Base-by-base conservation (phyloP, 2,888 invertebrate genomes). In the Amphimallon solstitiale region DNA sequence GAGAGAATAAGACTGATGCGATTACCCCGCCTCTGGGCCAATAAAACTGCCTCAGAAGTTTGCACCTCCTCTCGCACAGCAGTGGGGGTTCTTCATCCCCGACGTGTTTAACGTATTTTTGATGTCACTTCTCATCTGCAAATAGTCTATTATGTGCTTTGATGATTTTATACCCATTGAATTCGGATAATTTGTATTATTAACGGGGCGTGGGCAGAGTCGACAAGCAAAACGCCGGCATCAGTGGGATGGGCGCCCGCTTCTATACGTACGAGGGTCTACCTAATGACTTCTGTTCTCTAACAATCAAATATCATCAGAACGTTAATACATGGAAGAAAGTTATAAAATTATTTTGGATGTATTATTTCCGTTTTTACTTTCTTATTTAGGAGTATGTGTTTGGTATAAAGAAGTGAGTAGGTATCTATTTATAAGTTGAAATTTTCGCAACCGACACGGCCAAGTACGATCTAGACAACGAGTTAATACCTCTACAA, bases 11-110 rank as follows among this genome's bases (percentile, higher is more conserved):
- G 48, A 56, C 63, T 71, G 70, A 74, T 70, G 67, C 68, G 73
- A 74, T 74, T 74, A 74, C 71, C 67, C 70, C 70, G 70, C 71
- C 71, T 67, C 65, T 66, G 69, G 64, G 66, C 73, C 73, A 72
- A 73, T 72, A 71, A 70, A 66, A 72, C 60, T 17, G 17, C 43
- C 52, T 29, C 54, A 34, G 34, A 64, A 21, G 35, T 34, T 54
- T 23, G 64, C 64, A 35, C 64, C 64, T 56, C 64, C 64, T 38
- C 61, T 35, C n/a, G n/a, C n/a, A n/a, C 17, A 34, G 48, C 46
- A 45, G 65, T 56, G 65, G 65, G 65, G 65, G 40, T 21, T 38
- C 15, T 29, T 15, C 29, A 10, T 52, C 19, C 52, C 14, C 54
- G 59, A 48, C 54, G 66, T 49, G 64, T 48, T 52, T 45, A 40